Percentiles rank a stretch among this genome's conserved stretches.
Evolutionary conservation across 2,888 invertebrate species (phyloP).

Genomic region (Hydrotaea cyrtoneurina): DNA sequence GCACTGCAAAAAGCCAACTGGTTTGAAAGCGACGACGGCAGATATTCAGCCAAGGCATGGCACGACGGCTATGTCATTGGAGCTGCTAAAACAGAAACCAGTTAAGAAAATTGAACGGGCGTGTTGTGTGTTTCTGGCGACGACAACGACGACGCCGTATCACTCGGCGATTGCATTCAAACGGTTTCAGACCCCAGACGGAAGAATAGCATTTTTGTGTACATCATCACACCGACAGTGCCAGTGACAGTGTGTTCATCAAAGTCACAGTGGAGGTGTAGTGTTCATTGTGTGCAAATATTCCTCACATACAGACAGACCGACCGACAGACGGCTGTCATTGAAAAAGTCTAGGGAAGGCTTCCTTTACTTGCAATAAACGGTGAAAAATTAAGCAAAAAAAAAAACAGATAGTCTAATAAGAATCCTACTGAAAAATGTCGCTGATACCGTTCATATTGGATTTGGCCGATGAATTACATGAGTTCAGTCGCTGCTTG

Average conservation of each 20-base stretch:
- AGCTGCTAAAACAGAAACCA: slow-evolving; percentile 65
- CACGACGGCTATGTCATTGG: slow-evolving; percentile 65
- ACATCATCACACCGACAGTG: slow-evolving; percentile 32
- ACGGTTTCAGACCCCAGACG: slow-evolving; percentile 67
- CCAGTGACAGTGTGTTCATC: slow-evolving; percentile 22
- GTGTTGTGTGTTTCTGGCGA: slow-evolving; percentile 68
- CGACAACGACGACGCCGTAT: slow-evolving; percentile 66
- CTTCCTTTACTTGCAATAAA: background rate
- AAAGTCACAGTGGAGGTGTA: slow-evolving; percentile 18
- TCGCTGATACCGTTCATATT: slow-evolving; percentile 74
- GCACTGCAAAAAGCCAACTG: slow-evolving; percentile 72
- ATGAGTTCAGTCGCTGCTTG: slow-evolving; percentile 70
- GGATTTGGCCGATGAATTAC: slow-evolving; percentile 74
- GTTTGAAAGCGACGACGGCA: slow-evolving; percentile 71
- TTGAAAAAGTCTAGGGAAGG: background rate
- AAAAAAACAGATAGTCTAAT: slow-evolving; percentile 3
- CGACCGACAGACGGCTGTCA: background rate
- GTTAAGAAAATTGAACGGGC: slow-evolving; percentile 70
- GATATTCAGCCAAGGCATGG: slow-evolving; percentile 67
- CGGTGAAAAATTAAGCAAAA: slow-evolving; percentile 43
- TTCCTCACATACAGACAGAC: slow-evolving; percentile 4
- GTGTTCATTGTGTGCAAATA: background rate
- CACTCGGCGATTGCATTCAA: slow-evolving; percentile 69
- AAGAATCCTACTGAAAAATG: slow-evolving; percentile 65
- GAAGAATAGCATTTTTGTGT: slow-evolving; percentile 60